Base-by-base conservation (phyloP, 2,888 invertebrate species). In the Temnothorax rugatulus region DNA sequence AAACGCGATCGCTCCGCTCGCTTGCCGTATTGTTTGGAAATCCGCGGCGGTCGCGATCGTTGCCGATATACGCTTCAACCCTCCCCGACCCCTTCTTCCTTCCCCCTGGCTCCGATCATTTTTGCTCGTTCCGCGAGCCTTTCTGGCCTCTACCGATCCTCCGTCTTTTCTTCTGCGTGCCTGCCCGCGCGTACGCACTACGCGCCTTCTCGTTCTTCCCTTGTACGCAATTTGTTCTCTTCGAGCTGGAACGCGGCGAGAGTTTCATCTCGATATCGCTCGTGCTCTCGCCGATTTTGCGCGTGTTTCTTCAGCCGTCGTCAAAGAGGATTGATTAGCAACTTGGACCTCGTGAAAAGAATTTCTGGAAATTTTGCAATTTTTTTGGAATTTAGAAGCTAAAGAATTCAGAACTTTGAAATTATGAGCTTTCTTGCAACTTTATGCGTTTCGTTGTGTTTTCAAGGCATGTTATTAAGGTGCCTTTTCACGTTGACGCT, bases 151-250 rank as follows among this genome's bases (percentile, higher is more conserved):
- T 44, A 47, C 52, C 44, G 75, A 59, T 86, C 87, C 76, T 87
- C 87, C 86, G 82, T 87, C 91, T 86, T 88, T 86, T 88, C 87
- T 87, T 86, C 87, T 88, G 89, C 88, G 86, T 88, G 85, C 87
- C 79, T 85, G 44, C 25, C 44, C 9, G 47, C 76, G 38, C 76
- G 38, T 83, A 86, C 82, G 89, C 87, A 87, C 89, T 15, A 89
- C 88, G 90, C 89, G 54, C 41, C 64, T 52, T 52, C 25, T 41
- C 88, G 89, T 88, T 93, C 63, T 47, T 75, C 8, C 57, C 79
- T 92, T 92, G 94, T 93, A 93, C 92, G 92, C 93, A 94, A 94
- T 94, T 93, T 94, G 93, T 94, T 93, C 91, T 88, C 91, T 89
- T 92, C 92, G 91, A 90, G 83, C 74, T 54, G 86, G 84, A 87